Percentiles rank a stretch among this genome's conserved stretches.
phyloP scores from a whole-genome alignment of 2,797 vertebrate species.

The Vireo griseus region DNA sequence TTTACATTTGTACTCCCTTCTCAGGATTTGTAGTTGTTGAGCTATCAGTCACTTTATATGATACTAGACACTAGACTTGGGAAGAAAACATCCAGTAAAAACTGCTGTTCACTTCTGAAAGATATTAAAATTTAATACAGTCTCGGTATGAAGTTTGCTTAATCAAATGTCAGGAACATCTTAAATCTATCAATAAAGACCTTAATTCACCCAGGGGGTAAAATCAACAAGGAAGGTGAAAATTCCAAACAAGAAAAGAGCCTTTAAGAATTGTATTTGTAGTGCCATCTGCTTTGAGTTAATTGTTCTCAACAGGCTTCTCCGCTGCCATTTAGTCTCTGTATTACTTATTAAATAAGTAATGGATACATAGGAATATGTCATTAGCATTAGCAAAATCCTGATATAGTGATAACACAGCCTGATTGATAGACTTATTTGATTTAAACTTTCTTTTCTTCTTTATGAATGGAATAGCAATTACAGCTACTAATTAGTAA shows the following conservation, averaged over 20 bases:
- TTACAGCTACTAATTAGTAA: neutral
- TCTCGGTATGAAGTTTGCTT: constrained; percentile 43
- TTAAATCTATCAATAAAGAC: constrained; percentile 56
- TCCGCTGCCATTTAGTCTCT: constrained; percentile 28
- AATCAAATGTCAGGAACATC: constrained; percentile 57
- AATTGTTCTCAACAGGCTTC: constrained; percentile 55
- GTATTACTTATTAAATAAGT: constrained; percentile 13
- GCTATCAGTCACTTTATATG: neutral
- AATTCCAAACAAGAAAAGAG: constrained; percentile 20
- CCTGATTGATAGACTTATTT: neutral
- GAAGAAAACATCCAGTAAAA: constrained; percentile 9
- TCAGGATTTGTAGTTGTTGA: neutral
- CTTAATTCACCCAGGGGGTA: constrained; percentile 38
- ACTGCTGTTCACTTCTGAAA: constrained; percentile 9
- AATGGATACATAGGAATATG: neutral
- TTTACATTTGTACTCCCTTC: neutral
- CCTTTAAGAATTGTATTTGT: constrained; percentile 4
- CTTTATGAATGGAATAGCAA: neutral
- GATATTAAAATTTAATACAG: constrained; percentile 50
- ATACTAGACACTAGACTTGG: neutral
- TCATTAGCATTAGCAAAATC: neutral
- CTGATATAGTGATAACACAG: neutral
- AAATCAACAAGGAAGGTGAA: constrained; percentile 33
- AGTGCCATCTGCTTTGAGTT: constrained; percentile 49
- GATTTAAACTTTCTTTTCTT: neutral